Percentiles rank a stretch among this genome's conserved stretches.
phyloP scores from a whole-genome alignment of 2,888 invertebrate genomes.

The Nematopogon swammerdamellus region DNA sequence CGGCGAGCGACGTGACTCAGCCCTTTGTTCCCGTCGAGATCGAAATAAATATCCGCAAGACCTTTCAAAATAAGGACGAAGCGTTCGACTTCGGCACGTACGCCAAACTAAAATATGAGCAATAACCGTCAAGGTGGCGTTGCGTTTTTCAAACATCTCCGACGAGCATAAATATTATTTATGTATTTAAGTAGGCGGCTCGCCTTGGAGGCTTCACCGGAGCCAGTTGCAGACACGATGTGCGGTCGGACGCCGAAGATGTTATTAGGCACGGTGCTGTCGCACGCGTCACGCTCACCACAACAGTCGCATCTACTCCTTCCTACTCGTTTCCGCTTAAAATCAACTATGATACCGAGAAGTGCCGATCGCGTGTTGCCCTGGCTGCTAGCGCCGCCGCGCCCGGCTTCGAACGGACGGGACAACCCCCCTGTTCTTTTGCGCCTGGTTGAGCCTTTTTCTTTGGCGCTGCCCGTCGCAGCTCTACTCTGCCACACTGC shows the following conservation, averaged over 20 bases:
- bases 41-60: constrained; percentile 7
- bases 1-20: constrained; percentile 19
- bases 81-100: neutral
- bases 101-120: constrained; percentile 8
- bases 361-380: too few species aligned
- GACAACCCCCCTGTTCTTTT: neutral
- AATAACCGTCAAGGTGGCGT: constrained; percentile 20
- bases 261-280: constrained; percentile 18
- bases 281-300: too few species aligned
- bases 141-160: constrained; percentile 27
- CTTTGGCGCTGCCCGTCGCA: neutral
- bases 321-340: too few species aligned
- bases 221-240: neutral
- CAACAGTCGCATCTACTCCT: too few species aligned
- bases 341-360: too few species aligned
- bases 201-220: constrained; percentile 28
- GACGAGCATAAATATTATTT: constrained; percentile 28
- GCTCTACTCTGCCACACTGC: neutral
- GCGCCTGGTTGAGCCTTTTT: neutral
- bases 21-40: constrained; percentile 37
- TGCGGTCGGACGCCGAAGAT: constrained; percentile 16
- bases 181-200: constrained; percentile 36
- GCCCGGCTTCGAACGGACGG: too few species aligned
- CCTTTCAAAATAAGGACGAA: neutral
- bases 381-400: too few species aligned